Conservation (phyloP, 2,888 invertebrate species). For the Syritta pipiens region DNA sequence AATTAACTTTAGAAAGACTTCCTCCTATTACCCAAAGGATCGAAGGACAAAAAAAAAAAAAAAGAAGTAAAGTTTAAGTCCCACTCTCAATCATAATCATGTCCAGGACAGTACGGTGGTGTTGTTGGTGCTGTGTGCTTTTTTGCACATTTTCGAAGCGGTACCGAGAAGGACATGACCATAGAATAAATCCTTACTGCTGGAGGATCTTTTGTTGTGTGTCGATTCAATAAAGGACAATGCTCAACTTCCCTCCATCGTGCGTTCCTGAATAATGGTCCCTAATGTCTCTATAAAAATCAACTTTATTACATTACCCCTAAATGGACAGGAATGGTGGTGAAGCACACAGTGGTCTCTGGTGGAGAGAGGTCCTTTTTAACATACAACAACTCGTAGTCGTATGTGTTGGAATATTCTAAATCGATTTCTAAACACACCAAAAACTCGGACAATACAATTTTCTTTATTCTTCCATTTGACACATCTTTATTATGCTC, state of each 20-base stretch:
- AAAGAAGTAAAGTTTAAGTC: conserved; percentile 52
- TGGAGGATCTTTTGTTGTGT: conserved; percentile 52
- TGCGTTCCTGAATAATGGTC: conserved; percentile 49
- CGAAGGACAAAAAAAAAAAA: too few species aligned
- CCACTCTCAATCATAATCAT: conserved; percentile 58
- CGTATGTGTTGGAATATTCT: conserved; percentile 15
- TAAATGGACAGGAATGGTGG: conserved; percentile 43
- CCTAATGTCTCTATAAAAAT: conserved; percentile 67
- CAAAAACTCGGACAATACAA: conserved; percentile 66
- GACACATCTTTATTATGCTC: conserved; percentile 63
- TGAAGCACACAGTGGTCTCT: not conserved
- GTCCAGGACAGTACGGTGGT: too few species aligned
- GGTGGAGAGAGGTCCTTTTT: conserved; percentile 49
- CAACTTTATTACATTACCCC: conserved; percentile 66
- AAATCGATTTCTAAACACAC: conserved; percentile 57
- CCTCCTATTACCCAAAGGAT: conserved; percentile 12
- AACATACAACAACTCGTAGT: conserved; percentile 30
- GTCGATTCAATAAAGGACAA: conserved; percentile 65
- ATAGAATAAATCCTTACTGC: conserved; percentile 45
- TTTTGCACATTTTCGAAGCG: too few species aligned
- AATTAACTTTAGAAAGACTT: conserved; percentile 48
- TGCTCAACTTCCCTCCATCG: conserved; percentile 20
- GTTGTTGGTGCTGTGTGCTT: too few species aligned
- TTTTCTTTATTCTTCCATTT: conserved; percentile 66
- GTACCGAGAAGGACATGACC: not conserved